Conservation (phyloP, 2,888 invertebrate genomes). For the Cactoblastis cactorum region DNA sequence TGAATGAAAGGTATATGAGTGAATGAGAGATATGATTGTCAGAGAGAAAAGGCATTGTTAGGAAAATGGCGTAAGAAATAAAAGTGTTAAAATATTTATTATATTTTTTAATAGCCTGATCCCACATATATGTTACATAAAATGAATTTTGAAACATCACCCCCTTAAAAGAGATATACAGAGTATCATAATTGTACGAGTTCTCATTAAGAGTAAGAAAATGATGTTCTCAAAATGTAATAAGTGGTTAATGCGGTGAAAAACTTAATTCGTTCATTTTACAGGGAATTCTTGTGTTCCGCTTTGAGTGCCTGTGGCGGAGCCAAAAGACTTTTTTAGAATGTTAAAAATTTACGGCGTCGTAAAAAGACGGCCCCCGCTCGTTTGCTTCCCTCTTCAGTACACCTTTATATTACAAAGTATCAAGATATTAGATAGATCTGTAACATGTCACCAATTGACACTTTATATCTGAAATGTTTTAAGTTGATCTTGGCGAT, state of each 20-base stretch:
- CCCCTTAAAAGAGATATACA: not conserved
- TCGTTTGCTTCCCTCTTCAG: constrained; percentile 50
- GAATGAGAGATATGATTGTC: too few species aligned
- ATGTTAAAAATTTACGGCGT: constrained; percentile 71
- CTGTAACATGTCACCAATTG: constrained; percentile 33
- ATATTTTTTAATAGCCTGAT: too few species aligned
- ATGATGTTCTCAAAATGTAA: not conserved
- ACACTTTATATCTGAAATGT: constrained; percentile 10
- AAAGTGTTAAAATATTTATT: too few species aligned
- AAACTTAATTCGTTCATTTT: constrained; percentile 11
- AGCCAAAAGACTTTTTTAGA: constrained; percentile 59
- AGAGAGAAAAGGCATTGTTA: too few species aligned
- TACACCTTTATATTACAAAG: constrained; percentile 51
- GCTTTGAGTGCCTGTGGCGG: constrained; percentile 8
- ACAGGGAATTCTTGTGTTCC: constrained; percentile 4
- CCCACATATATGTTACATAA: too few species aligned
- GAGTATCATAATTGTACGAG: not conserved
- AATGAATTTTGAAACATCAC: too few species aligned
- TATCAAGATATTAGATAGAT: constrained; percentile 29
- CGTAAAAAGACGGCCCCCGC: constrained; percentile 62
- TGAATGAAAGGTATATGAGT: too few species aligned
- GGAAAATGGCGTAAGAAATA: too few species aligned
- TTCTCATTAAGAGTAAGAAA: not conserved
- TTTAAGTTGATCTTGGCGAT: not conserved
- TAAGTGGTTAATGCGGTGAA: constrained; percentile 5